phyloP scores from a whole-genome alignment of 2,113 vertebrate species.

The Ceyx margarethae region DNA sequence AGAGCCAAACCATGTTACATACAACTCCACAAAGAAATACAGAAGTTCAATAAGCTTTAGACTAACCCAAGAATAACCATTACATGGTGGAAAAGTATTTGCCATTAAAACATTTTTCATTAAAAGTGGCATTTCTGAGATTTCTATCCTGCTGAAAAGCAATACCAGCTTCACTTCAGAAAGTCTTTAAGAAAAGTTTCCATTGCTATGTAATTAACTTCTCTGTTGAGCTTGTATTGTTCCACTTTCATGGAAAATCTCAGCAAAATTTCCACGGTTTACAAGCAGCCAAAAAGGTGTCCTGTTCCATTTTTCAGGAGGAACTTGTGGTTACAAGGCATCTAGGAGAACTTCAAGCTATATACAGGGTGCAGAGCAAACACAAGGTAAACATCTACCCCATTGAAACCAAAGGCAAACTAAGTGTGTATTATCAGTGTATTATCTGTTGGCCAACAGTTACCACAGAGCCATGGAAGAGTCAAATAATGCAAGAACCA shows the following conservation, averaged over 20 bases:
- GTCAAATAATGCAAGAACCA: neutral
- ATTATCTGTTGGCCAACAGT: neutral
- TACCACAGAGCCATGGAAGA: neutral
- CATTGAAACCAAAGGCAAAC: neutral
- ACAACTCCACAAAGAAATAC: constrained; percentile 4
- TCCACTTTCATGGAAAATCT: neutral
- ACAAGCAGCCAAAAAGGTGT: constrained; percentile 23
- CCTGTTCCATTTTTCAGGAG: constrained; percentile 5
- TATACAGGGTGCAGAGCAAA: neutral
- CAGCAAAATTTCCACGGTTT: neutral
- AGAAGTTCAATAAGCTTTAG: constrained; percentile 22
- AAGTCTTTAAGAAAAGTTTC: constrained; percentile 44
- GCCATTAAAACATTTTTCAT: constrained; percentile 49
- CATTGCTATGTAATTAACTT: constrained; percentile 45
- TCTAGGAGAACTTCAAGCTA: neutral
- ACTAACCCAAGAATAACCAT: constrained; percentile 59
- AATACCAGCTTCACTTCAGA: constrained; percentile 32
- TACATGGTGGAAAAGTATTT: constrained; percentile 53
- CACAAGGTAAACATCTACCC: neutral
- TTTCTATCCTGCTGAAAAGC: constrained; percentile 40
- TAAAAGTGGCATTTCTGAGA: constrained; percentile 47
- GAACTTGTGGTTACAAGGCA: neutral
- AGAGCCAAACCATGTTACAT: constrained; percentile 40
- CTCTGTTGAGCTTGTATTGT: constrained; percentile 36
- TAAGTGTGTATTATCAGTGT: neutral